Evolutionary conservation across 1,140 invertebrate genomes (phyloP).

Genomic region (Drosophila bocqueti): DNA sequence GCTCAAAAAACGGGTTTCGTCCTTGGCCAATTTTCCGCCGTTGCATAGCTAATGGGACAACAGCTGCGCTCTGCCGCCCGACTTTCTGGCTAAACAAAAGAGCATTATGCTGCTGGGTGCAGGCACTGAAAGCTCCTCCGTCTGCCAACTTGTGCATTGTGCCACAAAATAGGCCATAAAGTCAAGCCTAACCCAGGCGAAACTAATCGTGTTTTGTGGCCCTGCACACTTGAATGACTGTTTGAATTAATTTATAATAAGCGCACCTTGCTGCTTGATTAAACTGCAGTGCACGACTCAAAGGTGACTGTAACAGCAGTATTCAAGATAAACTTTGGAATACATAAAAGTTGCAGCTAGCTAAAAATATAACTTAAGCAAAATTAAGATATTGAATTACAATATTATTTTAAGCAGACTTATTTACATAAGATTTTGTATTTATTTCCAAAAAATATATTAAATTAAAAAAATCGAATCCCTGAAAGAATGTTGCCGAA

Average conservation of each 20-base stretch:
- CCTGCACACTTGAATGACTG: conserved; percentile 26
- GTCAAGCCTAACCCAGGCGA: conserved; percentile 38
- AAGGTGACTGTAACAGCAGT: not conserved
- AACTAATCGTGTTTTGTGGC: conserved; percentile 54
- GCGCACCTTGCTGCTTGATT: conserved; percentile 50
- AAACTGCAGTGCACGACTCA: conserved; percentile 33
- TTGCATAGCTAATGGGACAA: conserved; percentile 53
- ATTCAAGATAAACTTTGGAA: not conserved
- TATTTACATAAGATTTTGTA: no score
- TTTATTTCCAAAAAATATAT: not conserved
- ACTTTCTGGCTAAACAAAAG: conserved; percentile 36
- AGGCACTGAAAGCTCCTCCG: conserved; percentile 28
- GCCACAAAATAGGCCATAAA: conserved; percentile 24
- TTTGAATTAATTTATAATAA: conserved; percentile 65
- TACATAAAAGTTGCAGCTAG: not conserved
- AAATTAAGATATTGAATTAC: not conserved
- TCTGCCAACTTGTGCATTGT: conserved; percentile 36
- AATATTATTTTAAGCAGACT: not conserved
- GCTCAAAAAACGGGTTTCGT: conserved; percentile 31
- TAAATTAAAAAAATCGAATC: not conserved
- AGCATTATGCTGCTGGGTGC: conserved; percentile 35
- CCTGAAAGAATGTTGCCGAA: no score
- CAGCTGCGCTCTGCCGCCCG: conserved; percentile 19
- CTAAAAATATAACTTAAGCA: not conserved
- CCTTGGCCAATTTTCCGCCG: conserved; percentile 47